Evolutionary conservation across 1,140 invertebrate species (phyloP).

Genomic region (Argopecten irradians): DNA sequence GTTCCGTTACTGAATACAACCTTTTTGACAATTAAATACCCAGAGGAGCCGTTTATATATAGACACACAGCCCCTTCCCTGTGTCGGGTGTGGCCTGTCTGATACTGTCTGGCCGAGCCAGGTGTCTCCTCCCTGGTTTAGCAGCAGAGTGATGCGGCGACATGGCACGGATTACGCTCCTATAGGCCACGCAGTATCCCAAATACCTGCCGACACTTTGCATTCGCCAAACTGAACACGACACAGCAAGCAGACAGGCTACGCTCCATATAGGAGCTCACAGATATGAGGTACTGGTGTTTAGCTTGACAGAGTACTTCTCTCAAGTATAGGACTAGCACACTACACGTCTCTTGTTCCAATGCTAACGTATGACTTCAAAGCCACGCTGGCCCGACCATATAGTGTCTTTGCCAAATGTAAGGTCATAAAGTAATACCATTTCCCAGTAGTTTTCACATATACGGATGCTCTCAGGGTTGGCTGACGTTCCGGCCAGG

Average conservation of each 20-base stretch:
- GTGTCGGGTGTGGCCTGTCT: background rate
- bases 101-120: background rate
- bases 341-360: background rate
- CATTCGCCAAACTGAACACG: background rate
- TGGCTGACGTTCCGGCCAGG: background rate
- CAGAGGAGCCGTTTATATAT: background rate
- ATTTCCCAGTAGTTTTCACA: conserved; percentile 17
- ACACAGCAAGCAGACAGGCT: conserved; percentile 14
- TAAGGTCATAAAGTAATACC: background rate
- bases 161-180: background rate
- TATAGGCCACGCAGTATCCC: conserved; percentile 14
- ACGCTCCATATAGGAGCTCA: background rate
- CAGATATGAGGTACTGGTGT: conserved; percentile 6
- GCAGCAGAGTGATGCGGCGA: conserved; percentile 13
- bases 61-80: background rate
- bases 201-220: conserved; percentile 5
- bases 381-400: background rate
- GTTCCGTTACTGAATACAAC: background rate
- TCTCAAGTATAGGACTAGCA: background rate
- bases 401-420: conserved; percentile 17
- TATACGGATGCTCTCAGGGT: background rate
- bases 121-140: background rate
- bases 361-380: background rate
- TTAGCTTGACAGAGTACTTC: conserved; percentile 5
- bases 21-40: background rate